Evolutionary conservation across 1,140 invertebrate species (phyloP), one percentile per base, ranked within the genome.

Genomic region (Eupristina koningsbergeri): DNA sequence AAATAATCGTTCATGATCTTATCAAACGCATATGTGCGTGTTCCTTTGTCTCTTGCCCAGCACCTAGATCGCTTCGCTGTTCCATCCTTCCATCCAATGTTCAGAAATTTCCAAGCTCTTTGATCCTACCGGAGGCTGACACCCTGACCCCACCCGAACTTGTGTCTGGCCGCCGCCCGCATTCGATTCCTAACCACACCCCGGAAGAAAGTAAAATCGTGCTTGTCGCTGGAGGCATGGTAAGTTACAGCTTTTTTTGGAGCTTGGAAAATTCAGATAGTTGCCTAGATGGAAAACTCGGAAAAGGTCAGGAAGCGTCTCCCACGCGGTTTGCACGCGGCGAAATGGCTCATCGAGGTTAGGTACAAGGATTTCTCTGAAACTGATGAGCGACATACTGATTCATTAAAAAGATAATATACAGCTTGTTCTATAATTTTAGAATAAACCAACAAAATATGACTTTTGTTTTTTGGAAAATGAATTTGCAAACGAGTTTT

Each of bases 311-410:
- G 73, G 67, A 69, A 41, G 41, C 41, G 17, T 50, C 61, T 47
- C 64, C 81, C 84, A 84, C 86, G 84, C 73, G 84, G 47, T 81
- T 34, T 29, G 19, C 78, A 80, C 78, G 78, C 63, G 63, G 69
- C 39, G 71, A 29, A 39, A 61, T 17, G 71, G 0, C 29, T 73
- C 47, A 41, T 47, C 58, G 73, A 82, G 80, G 73, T 76, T 76
- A 82, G 80, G 71, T 76, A 31, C 19, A 31, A 53, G 6, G 19
- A 67, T 8, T 50, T 63, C 75, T 71, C 31, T 7, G 17, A 31
- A 31, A 45, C 22, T 26, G 22, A 26, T 13, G 22, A 26, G 22
- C 53, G 22, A 58, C 3, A 58, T 5, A 50, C 47, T 5, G 22
- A 26, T 13, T 6, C 53, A 9, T 26, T 26, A 26, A 58, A 26